Base-by-base conservation (phyloP, 2,888 invertebrate genomes). In the Acleris emargana region DNA sequence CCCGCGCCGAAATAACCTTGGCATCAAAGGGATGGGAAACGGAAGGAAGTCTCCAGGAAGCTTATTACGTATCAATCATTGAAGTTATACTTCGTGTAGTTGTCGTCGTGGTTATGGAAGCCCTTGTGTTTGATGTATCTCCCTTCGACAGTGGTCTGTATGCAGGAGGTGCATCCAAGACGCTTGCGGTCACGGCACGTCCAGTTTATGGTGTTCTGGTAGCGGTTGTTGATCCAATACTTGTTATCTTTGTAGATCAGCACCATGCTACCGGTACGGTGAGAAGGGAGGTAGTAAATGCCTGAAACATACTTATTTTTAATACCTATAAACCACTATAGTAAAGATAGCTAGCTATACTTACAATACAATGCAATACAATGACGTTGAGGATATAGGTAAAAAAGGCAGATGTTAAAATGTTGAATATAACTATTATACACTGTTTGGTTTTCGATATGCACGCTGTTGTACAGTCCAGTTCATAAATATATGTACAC, bases 181-280 rank as follows among this genome's bases (percentile, higher is more conserved):
- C 90, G 76, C 68, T 92, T 91, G 18, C 91, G 78, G 60, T 92
- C 92, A 64, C 90, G 78, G 72, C 92, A 92, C 0, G 92, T 92
- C 92, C 92, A 92, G 64, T 92, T 92, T 22, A 92, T 92, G 0
- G 92, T 92, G 71, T 91, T 91, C 75, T 91, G 91, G 62, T 92
- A 92, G 11, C 91, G 81, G 61, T 92, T 92, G 75, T 92, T 92
- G 72, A 92, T 90, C 92, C 92, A 92, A 68, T 88, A 92, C 72
- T 92, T 92, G 78, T 92, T 92, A 72, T 92, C 91, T 67, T 91
- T 88, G 77, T 84, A 92, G 73, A 92, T 92, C 59, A 92, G 77
- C 45, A 92, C 91, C 91, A 91, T 92, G 70, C 91, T 92, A 47
- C 92, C 92, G 0, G 88, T 86, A n/a, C 92, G 88, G 69, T 91